Evolutionary conservation across 2,888 invertebrate species (phyloP).

Genomic region (Amphiduros pacificus): DNA sequence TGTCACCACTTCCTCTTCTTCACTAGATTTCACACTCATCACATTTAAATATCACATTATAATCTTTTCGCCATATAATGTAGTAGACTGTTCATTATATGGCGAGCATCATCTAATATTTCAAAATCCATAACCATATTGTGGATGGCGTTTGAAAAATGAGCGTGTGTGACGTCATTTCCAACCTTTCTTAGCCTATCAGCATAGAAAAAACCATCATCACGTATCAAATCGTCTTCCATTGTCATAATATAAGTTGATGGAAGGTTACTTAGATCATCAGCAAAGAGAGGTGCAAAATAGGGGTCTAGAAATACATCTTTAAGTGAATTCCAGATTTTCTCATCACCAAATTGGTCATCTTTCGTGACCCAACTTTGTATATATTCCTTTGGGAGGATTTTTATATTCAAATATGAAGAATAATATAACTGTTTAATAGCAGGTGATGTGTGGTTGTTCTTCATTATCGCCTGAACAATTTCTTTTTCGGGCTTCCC

Average conservation of each 20-base stretch:
- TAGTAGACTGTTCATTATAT: no score
- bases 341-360: neutral
- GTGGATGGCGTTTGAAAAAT: no score
- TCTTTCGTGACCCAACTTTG: neutral
- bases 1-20: no score
- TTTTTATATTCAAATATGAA: neutral
- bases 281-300: constrained; percentile 41
- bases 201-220: constrained; percentile 41
- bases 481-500: neutral
- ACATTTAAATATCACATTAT: no score
- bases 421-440: neutral
- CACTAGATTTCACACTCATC: no score
- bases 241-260: constrained; percentile 40
- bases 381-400: no score
- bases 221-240: constrained; percentile 41
- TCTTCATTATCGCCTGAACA: constrained; percentile 1
- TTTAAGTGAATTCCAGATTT: neutral
- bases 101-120: no score
- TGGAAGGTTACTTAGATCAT: constrained; percentile 34
- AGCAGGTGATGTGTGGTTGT: constrained; percentile 4
- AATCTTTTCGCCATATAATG: no score
- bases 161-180: neutral
- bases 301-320: constrained; percentile 34
- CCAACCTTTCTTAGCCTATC: constrained; percentile 33
- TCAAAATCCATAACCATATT: no score